Conservation (phyloP, 35 echinoderm and acorn worm species). For the Chiridota heheva region DNA sequence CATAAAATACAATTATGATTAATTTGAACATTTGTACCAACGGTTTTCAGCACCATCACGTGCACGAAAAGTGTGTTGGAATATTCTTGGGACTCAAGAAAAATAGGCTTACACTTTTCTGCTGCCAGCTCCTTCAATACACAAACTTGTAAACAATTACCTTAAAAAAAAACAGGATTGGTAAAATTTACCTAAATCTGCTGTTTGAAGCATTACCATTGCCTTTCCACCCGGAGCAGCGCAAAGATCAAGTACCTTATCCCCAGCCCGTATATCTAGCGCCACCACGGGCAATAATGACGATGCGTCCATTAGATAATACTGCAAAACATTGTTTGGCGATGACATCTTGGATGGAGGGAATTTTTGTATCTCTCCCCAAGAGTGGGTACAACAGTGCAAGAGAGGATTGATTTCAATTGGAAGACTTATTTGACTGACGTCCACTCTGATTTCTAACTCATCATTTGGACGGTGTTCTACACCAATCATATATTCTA, state of each 20-base stretch:
- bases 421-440: background rate
- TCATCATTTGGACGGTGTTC: background rate
- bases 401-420: slow-evolving; percentile 58
- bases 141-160: no score
- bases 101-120: no score
- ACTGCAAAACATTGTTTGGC: slow-evolving; percentile 13
- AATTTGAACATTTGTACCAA: no score
- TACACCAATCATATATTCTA: slow-evolving; percentile 61
- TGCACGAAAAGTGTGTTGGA: no score
- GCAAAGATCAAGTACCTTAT: slow-evolving; percentile 82
- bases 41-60: no score
- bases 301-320: slow-evolving; percentile 89
- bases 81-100: no score
- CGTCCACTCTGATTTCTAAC: background rate
- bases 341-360: slow-evolving; percentile 59
- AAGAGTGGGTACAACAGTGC: slow-evolving; percentile 53
- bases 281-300: slow-evolving; percentile 84
- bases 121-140: no score
- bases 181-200: slow-evolving; percentile 70
- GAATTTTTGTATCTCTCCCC: slow-evolving; percentile 29
- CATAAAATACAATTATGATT: no score
- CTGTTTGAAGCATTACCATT: slow-evolving; percentile 65
- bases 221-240: slow-evolving; percentile 80
- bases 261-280: slow-evolving; percentile 51
- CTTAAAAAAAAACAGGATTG: no score